Evolutionary conservation across 2,888 invertebrate species (phyloP).

Genomic region (Aplocera efformata): DNA sequence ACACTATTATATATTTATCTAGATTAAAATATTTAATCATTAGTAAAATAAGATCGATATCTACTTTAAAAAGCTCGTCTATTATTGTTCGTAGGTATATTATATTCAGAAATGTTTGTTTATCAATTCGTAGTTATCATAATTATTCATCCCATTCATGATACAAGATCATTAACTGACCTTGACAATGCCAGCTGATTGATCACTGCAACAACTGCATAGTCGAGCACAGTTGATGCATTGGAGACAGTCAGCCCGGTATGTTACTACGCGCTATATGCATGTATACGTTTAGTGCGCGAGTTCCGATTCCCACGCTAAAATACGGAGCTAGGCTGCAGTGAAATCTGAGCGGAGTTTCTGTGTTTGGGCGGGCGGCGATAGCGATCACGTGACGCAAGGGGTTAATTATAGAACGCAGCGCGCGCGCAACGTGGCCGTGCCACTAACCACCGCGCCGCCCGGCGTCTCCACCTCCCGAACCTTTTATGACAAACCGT

Average conservation of each 20-base stretch:
- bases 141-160: constrained; percentile 22
- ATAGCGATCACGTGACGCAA: constrained; percentile 69
- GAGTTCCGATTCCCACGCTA: constrained; percentile 37
- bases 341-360: constrained; percentile 77
- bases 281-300: constrained; percentile 12
- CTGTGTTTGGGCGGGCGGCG: constrained; percentile 78
- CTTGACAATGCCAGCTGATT: constrained; percentile 62
- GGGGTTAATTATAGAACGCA: constrained; percentile 71
- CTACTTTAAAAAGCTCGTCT: no score
- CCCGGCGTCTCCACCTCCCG: constrained; percentile 59
- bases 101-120: no score
- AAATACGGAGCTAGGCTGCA: constrained; percentile 48
- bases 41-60: no score
- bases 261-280: constrained; percentile 21
- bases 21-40: no score
- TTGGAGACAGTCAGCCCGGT: no score
- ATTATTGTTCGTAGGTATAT: no score
- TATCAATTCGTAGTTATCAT: constrained; percentile 3
- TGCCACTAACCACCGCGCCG: constrained; percentile 51
- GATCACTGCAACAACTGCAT: constrained; percentile 34
- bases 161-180: constrained; percentile 48
- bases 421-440: constrained; percentile 62
- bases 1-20: no score
- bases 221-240: constrained; percentile 28
- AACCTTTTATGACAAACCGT: constrained; percentile 72